Evolutionary conservation across 2,888 invertebrate species (phyloP), one percentile per base, ranked within the genome.

Genomic region (Latheticus oryzae): DNA sequence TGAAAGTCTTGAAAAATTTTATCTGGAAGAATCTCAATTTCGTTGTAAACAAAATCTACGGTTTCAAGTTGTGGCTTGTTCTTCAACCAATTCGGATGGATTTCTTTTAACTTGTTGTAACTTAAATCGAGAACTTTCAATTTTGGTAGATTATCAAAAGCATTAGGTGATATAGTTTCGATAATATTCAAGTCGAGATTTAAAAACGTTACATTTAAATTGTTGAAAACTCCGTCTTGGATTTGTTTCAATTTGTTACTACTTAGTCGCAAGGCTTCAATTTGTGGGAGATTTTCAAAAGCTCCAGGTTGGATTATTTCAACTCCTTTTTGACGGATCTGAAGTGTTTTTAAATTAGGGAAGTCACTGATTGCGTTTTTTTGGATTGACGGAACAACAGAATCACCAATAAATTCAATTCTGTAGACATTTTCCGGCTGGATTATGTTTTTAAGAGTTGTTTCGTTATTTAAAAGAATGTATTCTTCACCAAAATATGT

Each of bases 101-200:
- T 58, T 7, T 58, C 51, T 4, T 63, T 64, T 3, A 73, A 32
- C 40, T 69, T 67, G 37, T 73, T 73, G 55, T 70, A 56, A 37
- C 71, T 69, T 43, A 72, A 45, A 32, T 64, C 62, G 1, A 73
- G 21, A 9, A 48, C 60, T 9, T 56, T 43, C 15, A 72, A 60
- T 17, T 65, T 62, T 2, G 55, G 52, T 64, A 73, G 69, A 42
- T 65, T 60, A 38, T 72, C 67, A 35, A 73, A 73, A 3, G 73
- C 70, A n/a, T 61, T 53, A 1, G 69, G 62, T 23, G 62, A 63
- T 8, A 73, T 63, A 8, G 55, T 62, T 17, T 63, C 51, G 15
- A 73, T 64, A 13, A 65, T 61, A 45, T 73, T 73, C 19, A 61
- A 54, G 8, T 69, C 62, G 11, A 73, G 42, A 52, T 72, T 69